Base-by-base conservation (phyloP, 1,140 invertebrate genomes). In the Cotesia vestalis region DNA sequence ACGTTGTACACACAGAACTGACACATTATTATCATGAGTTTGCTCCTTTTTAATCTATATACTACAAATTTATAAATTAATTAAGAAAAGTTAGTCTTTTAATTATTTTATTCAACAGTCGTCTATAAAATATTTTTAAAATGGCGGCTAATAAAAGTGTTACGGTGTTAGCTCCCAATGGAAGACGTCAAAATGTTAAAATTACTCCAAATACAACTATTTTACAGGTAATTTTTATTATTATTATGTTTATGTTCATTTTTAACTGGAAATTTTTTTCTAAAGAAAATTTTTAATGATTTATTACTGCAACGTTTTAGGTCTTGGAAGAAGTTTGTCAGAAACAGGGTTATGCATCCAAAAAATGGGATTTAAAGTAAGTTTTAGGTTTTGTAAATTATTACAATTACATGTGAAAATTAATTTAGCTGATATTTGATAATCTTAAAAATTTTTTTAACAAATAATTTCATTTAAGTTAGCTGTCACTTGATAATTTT, bases 291-390 rank as follows among this genome's bases (percentile, higher is more conserved):
- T 55, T 1, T 55, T 55, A 55, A 55, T 17, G 17, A 17, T 17
- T 17, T 17, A 17, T 11, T 55, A 4, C 12, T 55, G 5, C 2
- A 55, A 55, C n/a, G 76, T 88, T 88, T 72, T 77, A 94, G 92
- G 88, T 95, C 59, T 83, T 95, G 60, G 94, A 95, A 86, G 93
- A 94, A 86, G 93, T 91, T 5, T 94, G 94, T 81, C 84, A 87
- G 57, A 95, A 95, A 80, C 90, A 94, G 80, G 90, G 90, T 35
- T 91, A 91, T 73, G 85, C 92, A 64, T 84, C 92, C 35, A 89
- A 91, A 75, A 90, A 93, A 74, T 95, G 92, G 87, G 91, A 93
- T 83, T 85, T 95, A 11, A 93, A 91, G 89, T 90, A 83, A 84
- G 81, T 74, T 55, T 75, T 40, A 27, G 46, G 40, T 46, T 46